Base-by-base conservation (phyloP, 2,888 invertebrate genomes). In the Trisateles emortualis region DNA sequence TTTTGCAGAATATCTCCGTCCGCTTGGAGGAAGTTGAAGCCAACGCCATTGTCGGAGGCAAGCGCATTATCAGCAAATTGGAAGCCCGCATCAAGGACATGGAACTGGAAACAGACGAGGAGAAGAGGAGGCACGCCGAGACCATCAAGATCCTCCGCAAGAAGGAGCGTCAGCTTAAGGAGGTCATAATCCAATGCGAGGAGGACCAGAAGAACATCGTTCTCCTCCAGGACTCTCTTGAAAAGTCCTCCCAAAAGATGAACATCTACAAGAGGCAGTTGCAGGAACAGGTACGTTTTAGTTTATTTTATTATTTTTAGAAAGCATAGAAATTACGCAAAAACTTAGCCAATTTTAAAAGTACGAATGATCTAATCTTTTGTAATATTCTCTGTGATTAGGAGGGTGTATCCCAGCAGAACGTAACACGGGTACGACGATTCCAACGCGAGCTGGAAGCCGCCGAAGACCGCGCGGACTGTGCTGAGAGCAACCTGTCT, bases 361-460 rank as follows among this genome's bases (percentile, higher is more conserved):
- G 22, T 22, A 3, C 22, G 22, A 22, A 6, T 33, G 14, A 42
- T 33, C 30, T 22, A 59, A 50, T 59, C 1, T 13, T 11, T 35
- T 35, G 1, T n/a, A n/a, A n/a, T 48, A 8, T 32, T 44, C 1
- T 63, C 42, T 57, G 72, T 79, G 52, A 80, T 30, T 85, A 97
- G 97, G 98, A 98, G 95, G 97, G 98, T 78, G 94, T 97, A 90
- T 98, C 98, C 75, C 96, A 96, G 90, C 98, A 98, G 93, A 97
- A 96, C 92, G 96, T 99, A 78, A 98, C 98, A 87, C 95, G 99
- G 87, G 98, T 98, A 76, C 98, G 99, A 90, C 96, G 98, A 93
- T 99, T 99, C 98, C 99, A 99, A 93, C 96, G 99, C 81, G 99
- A 99, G 93, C 93, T 99, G 87, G 99, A 99, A 90, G 98, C 99